Percentiles rank a stretch among this genome's conserved stretches.
phyloP scores from a whole-genome alignment of 1,140 invertebrate species.

The Calephelis virginiensis region DNA sequence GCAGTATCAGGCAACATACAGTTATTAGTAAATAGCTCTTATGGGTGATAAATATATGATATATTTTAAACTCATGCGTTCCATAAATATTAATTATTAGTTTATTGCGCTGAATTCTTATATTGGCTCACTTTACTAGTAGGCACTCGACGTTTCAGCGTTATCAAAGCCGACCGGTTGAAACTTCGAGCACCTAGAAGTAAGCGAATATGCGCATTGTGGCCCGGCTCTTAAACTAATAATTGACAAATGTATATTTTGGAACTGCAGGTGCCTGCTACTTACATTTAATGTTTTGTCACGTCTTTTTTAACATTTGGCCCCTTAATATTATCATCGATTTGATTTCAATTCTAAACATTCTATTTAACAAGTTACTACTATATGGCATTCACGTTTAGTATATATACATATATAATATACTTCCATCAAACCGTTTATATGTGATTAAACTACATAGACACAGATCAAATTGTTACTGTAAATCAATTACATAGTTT shows the following conservation, averaged over 20 bases:
- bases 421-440: background rate
- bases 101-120: no score
- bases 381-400: conserved; percentile 5
- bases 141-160: no score
- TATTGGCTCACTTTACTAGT: no score
- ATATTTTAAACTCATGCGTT: no score
- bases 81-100: no score
- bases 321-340: background rate
- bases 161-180: no score
- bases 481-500: no score
- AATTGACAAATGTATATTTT: no score
- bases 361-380: background rate
- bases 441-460: background rate
- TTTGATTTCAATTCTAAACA: background rate
- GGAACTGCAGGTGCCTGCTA: background rate
- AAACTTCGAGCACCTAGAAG: no score
- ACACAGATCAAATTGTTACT: background rate
- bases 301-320: background rate
- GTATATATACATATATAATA: background rate
- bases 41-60: conserved; percentile 1
- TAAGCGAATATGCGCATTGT: no score
- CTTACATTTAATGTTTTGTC: background rate
- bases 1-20: background rate
- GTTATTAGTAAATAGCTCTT: conserved; percentile 4
- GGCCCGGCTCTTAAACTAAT: no score